Evolutionary conservation across 2,113 vertebrate genomes (phyloP), one percentile per base, ranked within the genome.

Genomic region (Heterotis niloticus): DNA sequence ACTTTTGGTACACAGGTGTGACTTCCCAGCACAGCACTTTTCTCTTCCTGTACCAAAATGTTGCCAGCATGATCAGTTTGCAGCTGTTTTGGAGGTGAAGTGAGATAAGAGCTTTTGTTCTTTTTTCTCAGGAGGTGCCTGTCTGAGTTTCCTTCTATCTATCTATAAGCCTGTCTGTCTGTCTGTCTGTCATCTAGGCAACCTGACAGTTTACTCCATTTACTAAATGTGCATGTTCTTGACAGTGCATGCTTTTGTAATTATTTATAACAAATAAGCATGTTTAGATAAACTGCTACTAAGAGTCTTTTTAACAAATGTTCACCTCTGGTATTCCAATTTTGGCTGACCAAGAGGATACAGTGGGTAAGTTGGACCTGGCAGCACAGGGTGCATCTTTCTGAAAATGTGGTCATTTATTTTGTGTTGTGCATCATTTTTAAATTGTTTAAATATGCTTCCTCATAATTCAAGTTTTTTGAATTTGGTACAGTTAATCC

Each of bases 281-380:
- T 44, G 34, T 44, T 44, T 44, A 44, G 7, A 44, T 44, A 44
- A 44, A 74, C 77, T 28, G 12, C 54, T 72, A 60, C 54, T 28
- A 51, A 70, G 11, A 51, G 13, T 5, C 5, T 73, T 62, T 52
- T 17, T 70, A 67, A 71, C 10, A 23, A 72, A 17, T 76, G 14
- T 54, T 82, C 54, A 81, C 10, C 69, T 76, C 75, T 4, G 69
- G 13, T 52, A 79, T 57, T 5, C n/a, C 62, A 17, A 62, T 34
- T 81, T 66, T 59, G 86, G 85, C 16, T 75, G 78, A 86, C 0
- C 77, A 65, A 92, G 91, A 83, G 84, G 87, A 59, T 82, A 3
- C 83, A 72, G 1, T 91, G 90, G 91, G 91, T 92, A 85, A 91
- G 91, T 92, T 4, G 74, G 67, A 56, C 64, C n/a, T 72, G 34